phyloP scores from a whole-genome alignment of 30 jellyfish, hydroid and myxozoan genomes.

The Aurelia coerulea region DNA sequence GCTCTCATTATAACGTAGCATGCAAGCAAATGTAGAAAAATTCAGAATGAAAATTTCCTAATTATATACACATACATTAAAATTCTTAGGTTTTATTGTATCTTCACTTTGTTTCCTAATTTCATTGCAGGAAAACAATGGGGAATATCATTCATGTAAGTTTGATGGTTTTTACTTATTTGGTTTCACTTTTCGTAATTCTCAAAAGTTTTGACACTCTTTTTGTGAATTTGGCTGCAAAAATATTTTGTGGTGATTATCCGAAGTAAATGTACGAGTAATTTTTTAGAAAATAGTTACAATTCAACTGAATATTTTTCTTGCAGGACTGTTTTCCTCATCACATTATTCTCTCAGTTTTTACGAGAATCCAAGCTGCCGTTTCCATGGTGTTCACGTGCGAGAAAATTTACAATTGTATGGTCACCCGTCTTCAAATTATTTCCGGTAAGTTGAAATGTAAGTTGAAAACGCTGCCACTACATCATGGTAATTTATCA shows the following conservation, averaged over 20 bases:
- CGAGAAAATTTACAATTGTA: constrained; percentile 16
- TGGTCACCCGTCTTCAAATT: constrained; percentile 62
- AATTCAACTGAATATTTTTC: neutral
- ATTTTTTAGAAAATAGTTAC: too few relatives aligned
- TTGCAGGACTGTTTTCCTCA: constrained; percentile 75
- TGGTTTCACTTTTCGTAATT: too few relatives aligned
- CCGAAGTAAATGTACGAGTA: too few relatives aligned
- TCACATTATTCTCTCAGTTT: constrained; percentile 84
- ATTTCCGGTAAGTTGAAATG: constrained; percentile 75
- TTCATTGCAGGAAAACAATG: constrained; percentile 84
- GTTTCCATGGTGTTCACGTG: constrained; percentile 62
- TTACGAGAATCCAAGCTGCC: constrained; percentile 65
- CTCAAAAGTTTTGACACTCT: too few relatives aligned
- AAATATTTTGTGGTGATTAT: too few relatives aligned
- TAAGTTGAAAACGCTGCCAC: too few relatives aligned
- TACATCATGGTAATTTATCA: too few relatives aligned
- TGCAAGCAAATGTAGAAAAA: too few relatives aligned
- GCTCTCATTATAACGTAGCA: too few relatives aligned
- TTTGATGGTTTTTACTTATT: neutral
- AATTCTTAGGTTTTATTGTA: neutral
- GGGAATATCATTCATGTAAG: constrained; percentile 91
- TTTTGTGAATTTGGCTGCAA: too few relatives aligned
- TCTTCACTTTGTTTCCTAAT: neutral
- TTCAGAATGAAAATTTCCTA: neutral
- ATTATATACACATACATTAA: neutral